Conservation (phyloP, 1,140 invertebrate genomes). For the Scaptomyza hsui region DNA sequence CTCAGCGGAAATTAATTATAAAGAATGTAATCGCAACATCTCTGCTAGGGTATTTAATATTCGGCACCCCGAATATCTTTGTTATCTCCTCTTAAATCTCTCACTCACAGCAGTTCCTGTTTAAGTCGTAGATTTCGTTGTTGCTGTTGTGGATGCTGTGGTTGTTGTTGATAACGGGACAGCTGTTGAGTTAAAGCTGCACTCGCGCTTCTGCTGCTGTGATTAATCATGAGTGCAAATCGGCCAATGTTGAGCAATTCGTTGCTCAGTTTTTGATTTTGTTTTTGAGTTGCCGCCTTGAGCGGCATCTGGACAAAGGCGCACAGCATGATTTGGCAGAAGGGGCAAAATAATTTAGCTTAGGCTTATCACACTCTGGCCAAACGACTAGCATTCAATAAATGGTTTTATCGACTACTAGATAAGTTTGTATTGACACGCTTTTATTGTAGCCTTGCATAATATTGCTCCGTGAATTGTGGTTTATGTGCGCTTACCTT, state of each 20-base stretch:
- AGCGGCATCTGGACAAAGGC: constrained; percentile 44
- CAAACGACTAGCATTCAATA: constrained; percentile 1
- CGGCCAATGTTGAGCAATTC: constrained; percentile 36
- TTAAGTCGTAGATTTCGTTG: constrained; percentile 37
- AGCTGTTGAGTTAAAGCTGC: constrained; percentile 36
- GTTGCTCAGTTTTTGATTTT: constrained; percentile 23
- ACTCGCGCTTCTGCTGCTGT: constrained; percentile 8
- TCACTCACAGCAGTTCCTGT: constrained; percentile 67
- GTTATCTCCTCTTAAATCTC: constrained; percentile 40
- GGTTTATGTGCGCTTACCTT: constrained; percentile 59
- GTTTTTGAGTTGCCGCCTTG: constrained; percentile 30
- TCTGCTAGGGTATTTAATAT: not conserved
- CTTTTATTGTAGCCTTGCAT: constrained; percentile 45
- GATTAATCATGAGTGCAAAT: constrained; percentile 22
- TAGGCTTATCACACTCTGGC: constrained; percentile 26
- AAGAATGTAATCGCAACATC: not conserved
- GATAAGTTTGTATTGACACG: constrained; percentile 6
- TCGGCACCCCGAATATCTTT: not conserved
- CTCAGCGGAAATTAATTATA: too few species aligned
- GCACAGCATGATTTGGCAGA: constrained; percentile 43
- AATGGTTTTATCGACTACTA: constrained; percentile 21
- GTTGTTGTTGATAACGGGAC: constrained; percentile 6
- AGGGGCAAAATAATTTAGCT: constrained; percentile 42
- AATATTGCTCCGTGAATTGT: constrained; percentile 41
- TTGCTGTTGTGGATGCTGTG: constrained; percentile 7